Percentiles rank a stretch among this genome's conserved stretches.
Evolutionary conservation across 2,113 vertebrate species (phyloP).

Genomic region (Hypomesus transpacificus): DNA sequence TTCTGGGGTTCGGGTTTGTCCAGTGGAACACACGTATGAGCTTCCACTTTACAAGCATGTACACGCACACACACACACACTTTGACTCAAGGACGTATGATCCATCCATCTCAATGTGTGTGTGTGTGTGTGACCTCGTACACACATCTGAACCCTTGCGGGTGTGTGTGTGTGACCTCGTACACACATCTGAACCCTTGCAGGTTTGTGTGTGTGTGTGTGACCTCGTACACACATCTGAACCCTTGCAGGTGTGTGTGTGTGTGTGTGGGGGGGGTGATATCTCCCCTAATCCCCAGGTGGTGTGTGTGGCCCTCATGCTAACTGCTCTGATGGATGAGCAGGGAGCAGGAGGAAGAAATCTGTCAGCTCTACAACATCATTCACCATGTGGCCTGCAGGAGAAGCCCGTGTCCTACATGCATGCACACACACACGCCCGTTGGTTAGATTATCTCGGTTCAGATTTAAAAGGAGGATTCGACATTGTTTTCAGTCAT

Average conservation of each 20-base stretch:
- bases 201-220: constrained; percentile 6
- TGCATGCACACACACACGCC: neutral
- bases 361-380: constrained; percentile 16
- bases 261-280: constrained; percentile 21
- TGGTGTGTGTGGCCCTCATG: constrained; percentile 16
- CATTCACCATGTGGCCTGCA: constrained; percentile 15
- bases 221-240: neutral
- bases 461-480: no score
- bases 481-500: no score
- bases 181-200: neutral
- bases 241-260: constrained; percentile 18
- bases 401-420: neutral
- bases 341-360: neutral
- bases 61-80: constrained; percentile 6
- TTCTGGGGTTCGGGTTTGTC: neutral
- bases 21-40: neutral
- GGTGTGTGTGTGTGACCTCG: no score
- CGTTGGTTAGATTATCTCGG: no score
- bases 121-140: neutral
- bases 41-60: neutral
- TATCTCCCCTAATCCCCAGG: constrained; percentile 39
- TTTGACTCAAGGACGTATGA: neutral
- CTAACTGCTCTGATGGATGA: constrained; percentile 37
- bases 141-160: no score
- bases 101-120: neutral